Base-by-base conservation (phyloP, 2,113 vertebrate species). In the Prionailurus viverrinus region DNA sequence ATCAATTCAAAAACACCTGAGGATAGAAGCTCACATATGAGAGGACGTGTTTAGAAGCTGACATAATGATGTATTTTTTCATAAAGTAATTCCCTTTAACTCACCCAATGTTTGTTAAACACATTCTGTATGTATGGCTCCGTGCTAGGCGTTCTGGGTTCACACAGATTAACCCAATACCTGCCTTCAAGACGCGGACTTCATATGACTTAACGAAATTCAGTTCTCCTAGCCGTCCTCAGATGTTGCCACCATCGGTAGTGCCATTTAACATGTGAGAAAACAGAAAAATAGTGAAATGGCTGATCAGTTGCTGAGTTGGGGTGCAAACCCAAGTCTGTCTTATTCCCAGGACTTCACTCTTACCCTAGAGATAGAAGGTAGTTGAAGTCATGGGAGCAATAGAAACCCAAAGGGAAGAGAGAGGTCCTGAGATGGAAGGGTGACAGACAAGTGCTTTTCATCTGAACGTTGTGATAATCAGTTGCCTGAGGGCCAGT, bases 381-480 rank as follows among this genome's bases (percentile, higher is more conserved):
- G 7, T 78, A 48, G 41, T 31, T 41, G 15, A 69, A 53, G 25
- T 61, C 61, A 18, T 0, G 7, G 4, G 15, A 55, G 5, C 36
- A 9, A 2, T 5, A 65, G 53, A 33, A 65, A 76, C n/a, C 53
- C 36, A 36, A 3, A 19, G 14, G 33, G 51, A 51, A 94, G 18
- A 23, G 4, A 63, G 39, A 12, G 29, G 10, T 6, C 23, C 41
- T 25, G 39, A 84, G 13, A 29, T 36, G 27, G 33, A 19, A 53
- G 53, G 8, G 6, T 27, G 36, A 39, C 1, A 2, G 7, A 31
- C 14, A 15, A 19, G 25, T 39, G 33, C 15, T 23, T 55, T 19
- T 4, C 29, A 0, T 23, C 13, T 21, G 1, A 7, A 51, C 36
- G 21, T 21, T 27, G 4, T 48, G 83, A 45, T 6, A 3, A 10